Evolutionary conservation across 2,113 vertebrate species (phyloP).

Genomic region (Macrotus californicus): DNA sequence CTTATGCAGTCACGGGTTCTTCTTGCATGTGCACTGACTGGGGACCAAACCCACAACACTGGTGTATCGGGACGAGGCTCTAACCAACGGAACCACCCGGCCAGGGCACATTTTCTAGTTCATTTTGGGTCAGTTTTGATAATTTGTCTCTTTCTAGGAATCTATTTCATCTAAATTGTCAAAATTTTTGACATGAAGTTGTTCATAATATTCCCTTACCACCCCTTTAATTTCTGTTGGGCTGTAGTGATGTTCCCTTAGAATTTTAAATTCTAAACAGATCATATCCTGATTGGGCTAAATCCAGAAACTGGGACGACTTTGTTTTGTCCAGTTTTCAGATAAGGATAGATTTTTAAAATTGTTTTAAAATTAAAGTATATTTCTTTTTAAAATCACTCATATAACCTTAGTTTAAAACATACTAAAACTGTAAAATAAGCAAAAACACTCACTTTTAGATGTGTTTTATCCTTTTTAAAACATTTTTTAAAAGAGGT

Average conservation of each 20-base stretch:
- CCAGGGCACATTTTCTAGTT: background rate
- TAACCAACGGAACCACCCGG: too few relatives aligned
- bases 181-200: background rate
- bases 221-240: background rate
- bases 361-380: constrained; percentile 22
- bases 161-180: background rate
- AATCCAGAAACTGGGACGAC: background rate
- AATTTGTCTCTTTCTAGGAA: background rate
- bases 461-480: background rate
- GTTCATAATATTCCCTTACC: background rate
- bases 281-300: background rate
- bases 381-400: background rate
- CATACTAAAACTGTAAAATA: background rate
- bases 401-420: background rate
- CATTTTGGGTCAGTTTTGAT: background rate
- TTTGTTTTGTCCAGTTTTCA: background rate
- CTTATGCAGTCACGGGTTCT: too few relatives aligned
- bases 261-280: constrained; percentile 20
- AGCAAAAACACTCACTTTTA: background rate
- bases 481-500: background rate
- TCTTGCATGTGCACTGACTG: too few relatives aligned
- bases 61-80: too few relatives aligned
- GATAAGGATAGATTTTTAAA: background rate
- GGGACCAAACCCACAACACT: too few relatives aligned
- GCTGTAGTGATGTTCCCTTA: background rate